Percentiles rank a stretch among this genome's conserved stretches.
Evolutionary conservation across 2,888 invertebrate species (phyloP).

Genomic region (Scelioninae gen. 1): DNA sequence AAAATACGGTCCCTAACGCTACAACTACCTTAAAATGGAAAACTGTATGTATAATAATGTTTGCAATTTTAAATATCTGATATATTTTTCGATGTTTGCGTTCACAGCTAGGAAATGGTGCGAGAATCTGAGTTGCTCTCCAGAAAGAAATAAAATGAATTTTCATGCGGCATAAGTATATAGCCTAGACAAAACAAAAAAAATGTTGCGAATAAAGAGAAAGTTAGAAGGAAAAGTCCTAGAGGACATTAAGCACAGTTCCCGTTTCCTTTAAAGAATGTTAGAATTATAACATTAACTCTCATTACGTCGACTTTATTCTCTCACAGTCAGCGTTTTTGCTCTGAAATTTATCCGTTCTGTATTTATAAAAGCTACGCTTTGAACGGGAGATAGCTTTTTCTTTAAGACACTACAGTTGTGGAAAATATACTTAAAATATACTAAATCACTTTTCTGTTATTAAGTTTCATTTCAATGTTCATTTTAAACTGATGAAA

Average conservation of each 20-base stretch:
- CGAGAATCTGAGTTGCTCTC: background rate
- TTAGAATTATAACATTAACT: constrained; percentile 46
- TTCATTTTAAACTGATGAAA: too few relatives aligned
- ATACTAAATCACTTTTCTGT: background rate
- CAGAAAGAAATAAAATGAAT: constrained; percentile 3
- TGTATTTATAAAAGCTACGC: constrained; percentile 29
- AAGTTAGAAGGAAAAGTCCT: background rate
- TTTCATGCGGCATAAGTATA: background rate
- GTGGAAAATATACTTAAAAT: constrained; percentile 4
- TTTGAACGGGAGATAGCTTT: constrained; percentile 6
- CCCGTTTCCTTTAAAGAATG: constrained; percentile 19
- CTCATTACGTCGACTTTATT: constrained; percentile 23
- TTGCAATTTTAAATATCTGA: background rate
- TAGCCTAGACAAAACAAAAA: background rate
- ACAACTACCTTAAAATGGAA: too few relatives aligned
- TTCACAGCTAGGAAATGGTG: background rate
- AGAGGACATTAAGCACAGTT: background rate
- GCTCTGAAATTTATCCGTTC: constrained; percentile 20
- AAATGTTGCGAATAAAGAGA: background rate
- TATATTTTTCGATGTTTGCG: background rate
- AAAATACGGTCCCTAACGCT: too few relatives aligned
- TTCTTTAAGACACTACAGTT: constrained; percentile 2
- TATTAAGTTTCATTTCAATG: too few relatives aligned
- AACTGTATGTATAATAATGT: too few relatives aligned
- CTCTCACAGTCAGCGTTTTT: constrained; percentile 13